phyloP scores from a whole-genome alignment of 2,797 vertebrate genomes.

The Xyrichtys novacula region DNA sequence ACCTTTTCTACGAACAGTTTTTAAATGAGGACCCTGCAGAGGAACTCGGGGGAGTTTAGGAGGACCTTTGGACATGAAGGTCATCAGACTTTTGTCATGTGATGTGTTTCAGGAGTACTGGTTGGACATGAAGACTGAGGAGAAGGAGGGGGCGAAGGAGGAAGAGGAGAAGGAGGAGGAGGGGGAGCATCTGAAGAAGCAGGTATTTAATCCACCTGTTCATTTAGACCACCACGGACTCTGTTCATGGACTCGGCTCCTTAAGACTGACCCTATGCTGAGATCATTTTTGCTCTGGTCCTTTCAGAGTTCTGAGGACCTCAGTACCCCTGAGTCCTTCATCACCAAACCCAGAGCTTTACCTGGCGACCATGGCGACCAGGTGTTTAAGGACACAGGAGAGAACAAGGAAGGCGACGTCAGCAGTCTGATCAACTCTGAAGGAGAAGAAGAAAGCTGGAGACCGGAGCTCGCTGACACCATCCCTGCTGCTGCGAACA shows the following conservation, averaged over 20 bases:
- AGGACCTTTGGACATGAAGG: too few species aligned
- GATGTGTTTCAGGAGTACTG: constrained; percentile 50
- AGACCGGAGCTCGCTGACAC: constrained; percentile 14
- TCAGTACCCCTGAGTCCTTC: fast-evolving
- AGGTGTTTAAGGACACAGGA: neutral
- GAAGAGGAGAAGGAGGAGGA: too few species aligned
- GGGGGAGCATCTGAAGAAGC: neutral
- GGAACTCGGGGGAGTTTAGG: too few species aligned
- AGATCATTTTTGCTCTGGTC: neutral
- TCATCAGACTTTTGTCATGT: neutral
- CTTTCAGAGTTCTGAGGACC: constrained; percentile 5
- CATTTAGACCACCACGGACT: too few species aligned
- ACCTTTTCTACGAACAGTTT: too few species aligned
- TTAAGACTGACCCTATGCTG: too few species aligned
- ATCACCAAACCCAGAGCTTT: neutral
- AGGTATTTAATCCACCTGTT: too few species aligned
- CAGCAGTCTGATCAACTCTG: constrained; percentile 70
- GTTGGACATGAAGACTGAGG: constrained; percentile 35
- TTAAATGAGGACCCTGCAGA: too few species aligned
- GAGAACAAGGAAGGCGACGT: constrained; percentile 25
- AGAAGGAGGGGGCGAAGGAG: neutral
- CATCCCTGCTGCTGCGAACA: neutral
- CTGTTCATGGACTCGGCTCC: too few species aligned
- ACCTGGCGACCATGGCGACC: constrained; percentile 19
- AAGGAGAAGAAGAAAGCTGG: constrained; percentile 73